Conservation (phyloP, 2,113 vertebrate species). For the Colossoma macropomum region DNA sequence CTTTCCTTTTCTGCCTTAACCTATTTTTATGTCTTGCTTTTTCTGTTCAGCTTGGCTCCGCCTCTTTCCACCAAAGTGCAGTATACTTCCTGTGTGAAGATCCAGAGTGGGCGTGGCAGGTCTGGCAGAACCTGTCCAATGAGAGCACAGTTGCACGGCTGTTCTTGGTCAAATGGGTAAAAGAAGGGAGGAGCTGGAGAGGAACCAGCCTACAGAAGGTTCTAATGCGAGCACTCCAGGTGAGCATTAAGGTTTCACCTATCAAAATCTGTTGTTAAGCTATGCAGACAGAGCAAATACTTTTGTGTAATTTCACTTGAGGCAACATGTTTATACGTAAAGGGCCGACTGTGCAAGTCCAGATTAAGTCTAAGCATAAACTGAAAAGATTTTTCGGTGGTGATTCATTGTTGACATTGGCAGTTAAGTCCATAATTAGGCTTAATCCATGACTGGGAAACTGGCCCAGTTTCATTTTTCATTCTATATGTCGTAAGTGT, state of each 20-base stretch:
- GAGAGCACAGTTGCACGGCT: slow-evolving; percentile 66
- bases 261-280: too few relatives aligned
- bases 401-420: too few relatives aligned
- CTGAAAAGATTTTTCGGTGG: too few relatives aligned
- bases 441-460: not conserved
- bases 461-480: not conserved
- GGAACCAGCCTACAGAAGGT: slow-evolving; percentile 62
- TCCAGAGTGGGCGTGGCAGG: slow-evolving; percentile 22
- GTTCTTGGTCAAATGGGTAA: slow-evolving; percentile 76
- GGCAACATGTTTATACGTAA: not conserved
- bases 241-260: slow-evolving; percentile 44
- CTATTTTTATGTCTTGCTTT: not conserved
- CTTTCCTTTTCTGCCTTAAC: not conserved
- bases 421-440: not conserved
- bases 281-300: not conserved
- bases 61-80: slow-evolving; percentile 76
- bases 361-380: too few relatives aligned
- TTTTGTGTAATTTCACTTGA: not conserved
- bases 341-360: not conserved
- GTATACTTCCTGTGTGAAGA: slow-evolving; percentile 74
- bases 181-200: slow-evolving; percentile 42
- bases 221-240: slow-evolving; percentile 76
- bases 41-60: slow-evolving; percentile 78
- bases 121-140: slow-evolving; percentile 72
- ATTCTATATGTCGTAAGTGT: not conserved